Base-by-base conservation (phyloP, 2,113 vertebrate species). In the Cololabis saira region DNA sequence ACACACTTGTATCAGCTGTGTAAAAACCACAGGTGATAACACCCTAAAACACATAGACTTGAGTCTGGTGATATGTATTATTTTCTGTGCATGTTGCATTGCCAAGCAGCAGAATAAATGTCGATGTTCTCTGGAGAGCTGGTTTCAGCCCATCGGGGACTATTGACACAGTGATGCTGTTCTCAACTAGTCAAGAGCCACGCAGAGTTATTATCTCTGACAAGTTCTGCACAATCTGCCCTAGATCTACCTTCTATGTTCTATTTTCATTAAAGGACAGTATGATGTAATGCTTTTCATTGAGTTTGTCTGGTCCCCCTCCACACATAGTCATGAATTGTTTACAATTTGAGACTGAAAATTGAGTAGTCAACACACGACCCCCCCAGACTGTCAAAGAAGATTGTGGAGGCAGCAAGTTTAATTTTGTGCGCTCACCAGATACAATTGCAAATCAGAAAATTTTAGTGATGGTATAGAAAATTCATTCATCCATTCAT, bases 81-180 rank as follows among this genome's bases (percentile, higher is more conserved):
- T 41, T 45, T 57, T 61, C 41, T 15, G 22, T 16, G 40, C 45
- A 69, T 6, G 2, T 33, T 49, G 15, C 10, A 52, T 57, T 67
- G 44, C 63, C 50, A 76, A 65, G 77, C 69, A 73, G 61, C 63
- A 55, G 27, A 60, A 44, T 52, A 43, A 75, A 52, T 64, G 67
- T 24, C 48, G 49, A 43, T 3, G 33, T 33, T 65, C 42, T 66
- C 13, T 45, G 56, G 19, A 54, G 53, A 73, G 52, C 12, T 62
- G 44, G 50, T 52, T 68, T 49, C 47, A 72, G 67, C 67, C 66
- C 50, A 68, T 48, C 60, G 61, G 52, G 55, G 52, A 68, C 50
- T 64, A 76, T 60, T 67, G 54, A 53, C 47, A 53, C 17, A n/a
- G 9, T 56, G 48, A n/a, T 43, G 48, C 54, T 53, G 45, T 21